These are phyloP conservation scores for Hetaerina titia DNA, from an alignment of 2,888 invertebrate species.

Conservation along the genomic window DNA sequence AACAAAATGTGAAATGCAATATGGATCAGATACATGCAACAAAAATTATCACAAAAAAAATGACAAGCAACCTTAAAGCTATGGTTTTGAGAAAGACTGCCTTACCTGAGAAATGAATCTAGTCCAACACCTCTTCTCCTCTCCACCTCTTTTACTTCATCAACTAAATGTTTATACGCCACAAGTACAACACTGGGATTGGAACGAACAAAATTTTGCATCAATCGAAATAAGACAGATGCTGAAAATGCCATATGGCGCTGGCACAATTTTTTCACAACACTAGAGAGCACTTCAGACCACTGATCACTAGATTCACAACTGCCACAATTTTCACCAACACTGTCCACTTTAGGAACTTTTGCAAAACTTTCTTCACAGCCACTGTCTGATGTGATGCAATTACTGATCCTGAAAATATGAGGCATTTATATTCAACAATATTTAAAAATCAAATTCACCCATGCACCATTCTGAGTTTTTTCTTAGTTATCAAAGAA, in stretches of 20 bases:
- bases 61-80: too few relatives aligned
- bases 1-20: too few relatives aligned
- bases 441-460: too few relatives aligned
- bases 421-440: too few relatives aligned
- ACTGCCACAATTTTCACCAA: neutral
- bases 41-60: too few relatives aligned
- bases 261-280: neutral
- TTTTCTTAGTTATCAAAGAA: too few relatives aligned
- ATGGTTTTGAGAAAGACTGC: slow-evolving; percentile 50
- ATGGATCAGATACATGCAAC: too few relatives aligned
- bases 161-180: slow-evolving; percentile 73
- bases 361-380: neutral
- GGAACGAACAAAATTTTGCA: slow-evolving; percentile 21
- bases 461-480: too few relatives aligned
- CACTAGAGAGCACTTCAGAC: neutral
- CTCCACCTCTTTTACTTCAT: slow-evolving; percentile 77
- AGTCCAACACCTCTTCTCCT: slow-evolving; percentile 77
- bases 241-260: slow-evolving; percentile 51
- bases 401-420: neutral
- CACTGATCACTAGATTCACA: neutral
- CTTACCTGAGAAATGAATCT: slow-evolving; percentile 77
- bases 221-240: slow-evolving; percentile 33
- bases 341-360: neutral
- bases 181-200: neutral
- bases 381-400: neutral